phyloP scores from a whole-genome alignment of 2,888 invertebrate genomes.

The Alcis repandata region DNA sequence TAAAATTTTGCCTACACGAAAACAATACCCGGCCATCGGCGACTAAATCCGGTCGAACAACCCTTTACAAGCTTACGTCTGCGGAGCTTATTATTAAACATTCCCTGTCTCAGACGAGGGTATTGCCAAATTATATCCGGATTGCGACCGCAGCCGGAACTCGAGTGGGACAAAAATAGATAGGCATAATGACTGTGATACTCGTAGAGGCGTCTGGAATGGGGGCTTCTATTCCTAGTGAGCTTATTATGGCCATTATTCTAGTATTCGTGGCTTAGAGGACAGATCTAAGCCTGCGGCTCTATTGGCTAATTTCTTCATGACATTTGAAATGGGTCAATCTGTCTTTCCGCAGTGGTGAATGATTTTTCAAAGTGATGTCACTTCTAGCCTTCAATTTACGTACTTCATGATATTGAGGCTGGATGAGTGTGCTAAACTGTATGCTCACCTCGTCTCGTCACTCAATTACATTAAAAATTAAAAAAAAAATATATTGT shows the following conservation, averaged over 20 bases:
- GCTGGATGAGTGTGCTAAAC: no score
- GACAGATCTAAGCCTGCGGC: background rate
- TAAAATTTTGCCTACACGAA: constrained; percentile 12
- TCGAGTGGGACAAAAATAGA: constrained; percentile 22
- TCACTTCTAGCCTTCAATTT: no score
- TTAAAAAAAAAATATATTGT: no score
- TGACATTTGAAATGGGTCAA: no score
- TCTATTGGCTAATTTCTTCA: no score
- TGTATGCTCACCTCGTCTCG: no score
- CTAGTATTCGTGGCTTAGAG: background rate
- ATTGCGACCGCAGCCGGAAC: constrained; percentile 38
- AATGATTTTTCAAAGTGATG: no score
- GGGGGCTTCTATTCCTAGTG: background rate
- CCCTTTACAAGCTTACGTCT: constrained; percentile 38
- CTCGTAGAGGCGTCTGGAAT: background rate
- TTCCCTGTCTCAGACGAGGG: constrained; percentile 45
- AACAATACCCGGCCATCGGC: constrained; percentile 22
- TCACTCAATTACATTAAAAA: no score
- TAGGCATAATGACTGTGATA: constrained; percentile 7
- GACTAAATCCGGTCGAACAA: constrained; percentile 21
- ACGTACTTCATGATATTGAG: no score
- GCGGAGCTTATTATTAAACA: constrained; percentile 37
- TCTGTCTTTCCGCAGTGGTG: no score
- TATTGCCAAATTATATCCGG: constrained; percentile 44
- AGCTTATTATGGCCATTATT: constrained; percentile 4